Conservation (phyloP, 2,113 vertebrate species). For the Osmerus eperlanus region DNA sequence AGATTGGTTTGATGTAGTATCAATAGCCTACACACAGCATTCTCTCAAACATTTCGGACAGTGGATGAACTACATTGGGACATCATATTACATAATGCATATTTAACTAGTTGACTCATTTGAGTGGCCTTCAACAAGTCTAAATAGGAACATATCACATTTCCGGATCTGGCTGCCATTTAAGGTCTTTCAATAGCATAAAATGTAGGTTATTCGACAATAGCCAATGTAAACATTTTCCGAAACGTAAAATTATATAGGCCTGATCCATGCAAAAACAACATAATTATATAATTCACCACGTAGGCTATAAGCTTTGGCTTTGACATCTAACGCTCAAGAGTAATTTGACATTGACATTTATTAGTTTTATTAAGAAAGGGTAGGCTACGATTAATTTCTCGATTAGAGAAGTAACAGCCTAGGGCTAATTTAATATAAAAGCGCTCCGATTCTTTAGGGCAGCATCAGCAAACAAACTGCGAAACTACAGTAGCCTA, state of each 20-base stretch:
- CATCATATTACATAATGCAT: constrained; percentile 24
- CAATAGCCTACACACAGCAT: too few relatives aligned
- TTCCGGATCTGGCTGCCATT: background rate
- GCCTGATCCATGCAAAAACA: background rate
- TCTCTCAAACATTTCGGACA: too few relatives aligned
- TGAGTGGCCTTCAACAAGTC: constrained; percentile 3
- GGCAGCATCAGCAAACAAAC: background rate
- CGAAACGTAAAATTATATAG: background rate
- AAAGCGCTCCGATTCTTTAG: constrained; percentile 1
- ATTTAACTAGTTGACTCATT: constrained; percentile 17
- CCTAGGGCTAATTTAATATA: background rate
- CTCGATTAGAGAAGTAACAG: too few relatives aligned
- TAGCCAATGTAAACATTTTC: too few relatives aligned
- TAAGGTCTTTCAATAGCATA: background rate
- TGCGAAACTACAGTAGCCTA: constrained; percentile 26
- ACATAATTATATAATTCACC: background rate
- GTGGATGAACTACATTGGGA: background rate
- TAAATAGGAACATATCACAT: background rate
- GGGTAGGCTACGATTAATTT: too few relatives aligned
- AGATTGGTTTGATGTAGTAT: too few relatives aligned
- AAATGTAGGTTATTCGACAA: too few relatives aligned
- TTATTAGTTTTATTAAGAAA: too few relatives aligned
- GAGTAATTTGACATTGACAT: background rate
- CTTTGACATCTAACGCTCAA: background rate
- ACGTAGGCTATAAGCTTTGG: background rate